A percentile compares a stretch with the other conserved stretches of the same genome.
phyloP scores from a whole-genome alignment of 2,888 invertebrate genomes.

The Unio pictorum region DNA sequence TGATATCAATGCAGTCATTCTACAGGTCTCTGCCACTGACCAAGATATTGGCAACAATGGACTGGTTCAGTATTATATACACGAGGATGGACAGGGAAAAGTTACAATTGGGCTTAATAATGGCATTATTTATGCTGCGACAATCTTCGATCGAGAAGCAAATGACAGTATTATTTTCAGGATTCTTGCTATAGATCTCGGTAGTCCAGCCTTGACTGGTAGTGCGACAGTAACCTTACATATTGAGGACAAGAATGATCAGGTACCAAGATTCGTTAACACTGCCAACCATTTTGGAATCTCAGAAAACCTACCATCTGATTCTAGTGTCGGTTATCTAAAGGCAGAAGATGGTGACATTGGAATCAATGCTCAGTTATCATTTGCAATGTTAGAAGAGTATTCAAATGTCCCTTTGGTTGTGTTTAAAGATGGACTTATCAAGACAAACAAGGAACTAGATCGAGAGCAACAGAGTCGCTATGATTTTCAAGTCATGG shows the following conservation, averaged over 20 bases:
- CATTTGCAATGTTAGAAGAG: constrained; percentile 5
- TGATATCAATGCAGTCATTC: constrained; percentile 75
- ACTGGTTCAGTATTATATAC: constrained; percentile 33
- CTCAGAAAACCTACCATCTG: constrained; percentile 30
- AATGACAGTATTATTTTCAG: constrained; percentile 30
- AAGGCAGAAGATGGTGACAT: constrained; percentile 43
- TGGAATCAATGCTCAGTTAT: constrained; percentile 32
- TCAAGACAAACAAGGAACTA: constrained; percentile 35
- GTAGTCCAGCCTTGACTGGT: constrained; percentile 36
- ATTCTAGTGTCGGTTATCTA: constrained; percentile 35
- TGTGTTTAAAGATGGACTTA: constrained; percentile 39
- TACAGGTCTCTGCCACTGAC: constrained; percentile 88
- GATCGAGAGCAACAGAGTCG: constrained; percentile 37
- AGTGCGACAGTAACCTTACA: constrained; percentile 35
- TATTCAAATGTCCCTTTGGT: constrained; percentile 35
- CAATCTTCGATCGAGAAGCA: constrained; percentile 41
- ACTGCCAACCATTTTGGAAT: constrained; percentile 38
- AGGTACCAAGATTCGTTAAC: constrained; percentile 39
- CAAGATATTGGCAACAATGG: constrained; percentile 65
- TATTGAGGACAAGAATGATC: constrained; percentile 47
- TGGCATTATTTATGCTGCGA: constrained; percentile 42
- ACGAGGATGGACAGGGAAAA: constrained; percentile 19
- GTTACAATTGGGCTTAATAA: constrained; percentile 38
- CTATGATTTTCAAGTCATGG: constrained; percentile 39
- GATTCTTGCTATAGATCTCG: constrained; percentile 42